These are phyloP conservation scores for Puntigrus tetrazona DNA, from an alignment of 2,113 vertebrate genomes.

Conservation along the genomic window DNA sequence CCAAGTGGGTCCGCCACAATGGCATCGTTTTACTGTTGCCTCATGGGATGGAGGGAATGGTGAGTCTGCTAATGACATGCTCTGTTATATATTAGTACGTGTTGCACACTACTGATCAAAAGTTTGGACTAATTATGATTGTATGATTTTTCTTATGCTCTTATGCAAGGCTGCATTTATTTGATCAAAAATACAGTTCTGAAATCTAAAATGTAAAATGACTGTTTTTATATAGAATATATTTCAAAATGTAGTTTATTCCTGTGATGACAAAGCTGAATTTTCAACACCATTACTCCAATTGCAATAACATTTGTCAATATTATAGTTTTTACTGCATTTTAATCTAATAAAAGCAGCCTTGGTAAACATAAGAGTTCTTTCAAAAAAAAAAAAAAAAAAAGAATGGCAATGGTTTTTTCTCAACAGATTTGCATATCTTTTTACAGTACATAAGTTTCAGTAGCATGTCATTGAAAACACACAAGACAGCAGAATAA, in stretches of 20 bases:
- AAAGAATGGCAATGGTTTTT: background rate
- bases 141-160: too few species aligned
- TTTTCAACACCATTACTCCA: background rate
- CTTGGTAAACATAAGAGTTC: too few species aligned
- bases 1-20: constrained; percentile 89
- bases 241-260: background rate
- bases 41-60: constrained; percentile 87
- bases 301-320: too few species aligned
- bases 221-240: background rate
- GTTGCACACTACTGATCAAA: background rate
- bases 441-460: background rate
- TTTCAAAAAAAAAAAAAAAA: too few species aligned
- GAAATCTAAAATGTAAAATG: background rate
- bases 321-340: background rate
- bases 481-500: constrained; percentile 2
- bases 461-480: background rate
- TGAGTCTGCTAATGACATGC: constrained; percentile 59
- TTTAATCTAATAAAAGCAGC: too few species aligned
- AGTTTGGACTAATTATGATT: background rate
- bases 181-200: too few species aligned
- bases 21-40: constrained; percentile 86
- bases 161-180: too few species aligned
- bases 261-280: background rate
- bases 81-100: too few species aligned
- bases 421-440: background rate